These are phyloP conservation scores for Corythaeola cristata DNA, from an alignment of 2,113 vertebrate species.

Conservation along the genomic window DNA sequence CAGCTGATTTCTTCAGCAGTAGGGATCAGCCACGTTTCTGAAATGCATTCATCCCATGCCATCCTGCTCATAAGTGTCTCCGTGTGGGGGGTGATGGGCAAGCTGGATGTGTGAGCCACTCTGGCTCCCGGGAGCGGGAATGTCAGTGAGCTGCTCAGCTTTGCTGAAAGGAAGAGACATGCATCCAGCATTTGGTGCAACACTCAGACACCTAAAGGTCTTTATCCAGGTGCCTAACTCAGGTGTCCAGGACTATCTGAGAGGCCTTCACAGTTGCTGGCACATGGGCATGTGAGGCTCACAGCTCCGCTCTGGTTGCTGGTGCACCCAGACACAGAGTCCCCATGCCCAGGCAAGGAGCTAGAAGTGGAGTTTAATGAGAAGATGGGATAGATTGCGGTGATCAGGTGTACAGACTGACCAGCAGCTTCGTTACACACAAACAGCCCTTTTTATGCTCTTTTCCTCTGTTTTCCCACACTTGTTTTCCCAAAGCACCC, in stretches of 20 bases:
- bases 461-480: neutral
- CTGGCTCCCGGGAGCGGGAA: neutral
- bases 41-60: neutral
- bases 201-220: neutral
- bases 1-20: neutral
- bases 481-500: neutral
- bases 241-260: neutral
- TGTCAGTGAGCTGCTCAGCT: neutral
- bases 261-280: neutral
- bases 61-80: neutral
- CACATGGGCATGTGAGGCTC: accelerated
- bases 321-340: neutral
- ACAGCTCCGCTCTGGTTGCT: neutral
- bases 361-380: neutral
- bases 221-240: neutral
- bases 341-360: neutral
- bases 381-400: neutral
- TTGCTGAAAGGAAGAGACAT: neutral
- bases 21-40: neutral
- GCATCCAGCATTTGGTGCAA: neutral
- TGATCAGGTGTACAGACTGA: neutral
- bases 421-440: neutral
- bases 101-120: neutral
- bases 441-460: neutral
- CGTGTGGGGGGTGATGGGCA: too few species aligned